Evolutionary conservation across 2,797 vertebrate species (phyloP).

Genomic region (Fringilla coelebs): DNA sequence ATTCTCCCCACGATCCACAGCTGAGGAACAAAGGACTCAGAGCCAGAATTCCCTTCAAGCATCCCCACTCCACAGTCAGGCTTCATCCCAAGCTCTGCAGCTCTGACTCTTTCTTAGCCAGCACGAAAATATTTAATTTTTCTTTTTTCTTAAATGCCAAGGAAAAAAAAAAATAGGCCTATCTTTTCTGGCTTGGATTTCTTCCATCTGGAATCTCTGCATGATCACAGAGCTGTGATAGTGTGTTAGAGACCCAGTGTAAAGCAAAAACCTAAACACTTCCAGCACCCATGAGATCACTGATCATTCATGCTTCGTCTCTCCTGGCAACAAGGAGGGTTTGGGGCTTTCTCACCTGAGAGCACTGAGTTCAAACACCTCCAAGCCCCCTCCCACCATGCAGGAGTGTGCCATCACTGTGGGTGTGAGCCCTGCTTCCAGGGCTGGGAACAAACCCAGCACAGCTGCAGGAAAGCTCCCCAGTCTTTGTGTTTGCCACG

Average conservation of each 20-base stretch:
- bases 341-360: not conserved
- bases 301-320: not conserved
- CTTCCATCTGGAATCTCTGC: not conserved
- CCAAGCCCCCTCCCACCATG: not conserved
- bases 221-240: not conserved
- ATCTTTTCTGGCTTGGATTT: slow-evolving; percentile 1
- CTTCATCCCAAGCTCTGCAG: not conserved
- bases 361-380: not conserved
- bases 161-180: not conserved
- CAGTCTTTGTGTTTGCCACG: not conserved
- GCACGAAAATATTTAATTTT: not conserved
- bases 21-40: not conserved
- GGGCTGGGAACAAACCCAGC: not conserved
- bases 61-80: not conserved
- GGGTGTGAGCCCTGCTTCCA: not conserved
- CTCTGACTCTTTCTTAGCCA: not conserved
- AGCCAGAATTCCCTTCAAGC: not conserved
- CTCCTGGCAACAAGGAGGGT: slow-evolving; percentile 29
- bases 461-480: slow-evolving; percentile 15
- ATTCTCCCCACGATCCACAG: not conserved
- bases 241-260: not conserved
- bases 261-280: slow-evolving; percentile 3
- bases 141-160: not conserved
- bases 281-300: not conserved
- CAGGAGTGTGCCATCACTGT: not conserved